Evolutionary conservation across 2,113 vertebrate species (phyloP), one percentile per base, ranked within the genome.

Genomic region (Calonectris borealis): DNA sequence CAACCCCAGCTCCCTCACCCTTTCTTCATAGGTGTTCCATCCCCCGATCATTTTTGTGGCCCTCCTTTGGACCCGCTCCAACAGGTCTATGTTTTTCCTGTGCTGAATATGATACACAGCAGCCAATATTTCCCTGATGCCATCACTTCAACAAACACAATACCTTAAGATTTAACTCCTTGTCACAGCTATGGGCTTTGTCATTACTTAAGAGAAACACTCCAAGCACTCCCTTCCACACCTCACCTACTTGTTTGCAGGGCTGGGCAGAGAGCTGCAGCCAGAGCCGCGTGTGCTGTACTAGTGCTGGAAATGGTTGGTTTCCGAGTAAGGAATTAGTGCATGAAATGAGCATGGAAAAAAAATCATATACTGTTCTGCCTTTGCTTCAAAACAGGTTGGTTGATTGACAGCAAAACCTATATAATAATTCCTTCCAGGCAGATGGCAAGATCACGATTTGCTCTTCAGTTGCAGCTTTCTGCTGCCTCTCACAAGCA

Each of bases 381-480:
- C 69, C 78, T 96, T 95, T 69, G 88, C 96, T 96, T 88, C 82
- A 78, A 81, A 96, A 95, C 87, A 96, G 94, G 92, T 95, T 97
- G 94, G 58, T 81, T 97, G 97, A 98, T 86, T 97, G 97, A 97
- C 96, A 98, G 95, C 78, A 93, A 95, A 84, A 75, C 83, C 95
- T 78, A 83, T 95, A 83, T 93, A 96, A 94, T 84, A 96, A 88
- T 94, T 95, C 93, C 95, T 97, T 95, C 82, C 85, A 98, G 96
- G 96, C 97, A 98, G 98, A 97, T 97, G 98, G 97, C 65, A 49
- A 97, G 95, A 98, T 95, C 93, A 94, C 93, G 94, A 96, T 97
- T 98, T 98, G 94, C 91, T 97, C 94, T 95, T 97, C 94, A 96
- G 93, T 87, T 97, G 95, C 96, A 96, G 91, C 96, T 96, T 97